Conservation (phyloP, 2,797 vertebrate genomes). For the Oreortyx pictus region DNA sequence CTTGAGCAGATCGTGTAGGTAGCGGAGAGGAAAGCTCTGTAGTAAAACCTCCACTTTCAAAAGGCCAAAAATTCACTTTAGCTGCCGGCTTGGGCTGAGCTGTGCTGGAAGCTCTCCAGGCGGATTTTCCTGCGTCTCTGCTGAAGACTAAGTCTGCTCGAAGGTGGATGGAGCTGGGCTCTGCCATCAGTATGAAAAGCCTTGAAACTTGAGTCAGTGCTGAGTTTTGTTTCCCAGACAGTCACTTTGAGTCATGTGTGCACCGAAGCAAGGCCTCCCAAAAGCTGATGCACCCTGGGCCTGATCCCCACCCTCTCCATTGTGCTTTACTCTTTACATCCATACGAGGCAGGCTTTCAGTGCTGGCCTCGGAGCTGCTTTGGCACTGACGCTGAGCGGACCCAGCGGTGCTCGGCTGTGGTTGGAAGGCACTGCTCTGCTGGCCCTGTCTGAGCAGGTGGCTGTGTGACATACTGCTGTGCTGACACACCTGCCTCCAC, state of each 20-base stretch:
- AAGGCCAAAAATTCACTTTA: not conserved
- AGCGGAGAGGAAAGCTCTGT: not conserved
- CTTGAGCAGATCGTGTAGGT: not conserved
- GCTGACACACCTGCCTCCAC: not conserved
- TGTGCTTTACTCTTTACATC: not conserved
- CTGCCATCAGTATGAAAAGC: not conserved
- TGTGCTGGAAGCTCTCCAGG: not conserved
- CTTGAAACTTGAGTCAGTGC: not conserved
- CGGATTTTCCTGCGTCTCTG: not conserved
- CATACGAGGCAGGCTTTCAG: not conserved
- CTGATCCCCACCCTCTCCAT: not conserved
- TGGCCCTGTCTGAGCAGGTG: not conserved
- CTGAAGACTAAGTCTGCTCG: not conserved
- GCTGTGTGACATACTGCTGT: rapidly evolving
- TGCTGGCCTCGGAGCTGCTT: not conserved
- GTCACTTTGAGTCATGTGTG: not conserved
- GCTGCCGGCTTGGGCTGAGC: not conserved
- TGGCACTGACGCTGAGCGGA: rapidly evolving
- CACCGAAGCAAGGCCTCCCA: not conserved
- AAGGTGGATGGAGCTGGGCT: not conserved
- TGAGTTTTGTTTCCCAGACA: not conserved
- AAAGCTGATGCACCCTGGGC: not conserved
- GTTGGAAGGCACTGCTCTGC: not conserved
- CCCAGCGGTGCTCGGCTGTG: not conserved
- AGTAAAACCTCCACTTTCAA: not conserved